phyloP scores from a whole-genome alignment of 2,888 invertebrate species.

The Callyntrura guangdongensis region DNA sequence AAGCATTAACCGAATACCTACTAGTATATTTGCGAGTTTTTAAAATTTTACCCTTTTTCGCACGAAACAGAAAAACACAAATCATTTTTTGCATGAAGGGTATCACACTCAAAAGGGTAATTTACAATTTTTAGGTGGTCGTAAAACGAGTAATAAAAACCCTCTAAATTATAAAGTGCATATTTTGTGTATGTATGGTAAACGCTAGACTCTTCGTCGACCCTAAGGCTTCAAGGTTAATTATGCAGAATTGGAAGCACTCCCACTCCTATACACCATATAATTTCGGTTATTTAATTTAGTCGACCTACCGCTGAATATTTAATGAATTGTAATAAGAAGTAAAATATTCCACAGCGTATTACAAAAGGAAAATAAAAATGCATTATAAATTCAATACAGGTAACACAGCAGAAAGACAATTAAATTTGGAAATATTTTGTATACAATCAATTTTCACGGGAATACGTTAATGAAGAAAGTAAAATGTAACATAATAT shows the following conservation, averaged over 20 bases:
- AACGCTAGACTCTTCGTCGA: not conserved
- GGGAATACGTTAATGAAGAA: too few species aligned
- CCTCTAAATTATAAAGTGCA: constrained; percentile 49
- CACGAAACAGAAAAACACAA: constrained; percentile 60
- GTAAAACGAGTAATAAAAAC: constrained; percentile 50
- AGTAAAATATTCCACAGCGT: not conserved
- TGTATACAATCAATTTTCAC: not conserved
- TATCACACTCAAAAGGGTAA: not conserved
- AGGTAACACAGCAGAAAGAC: not conserved
- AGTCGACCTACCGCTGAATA: not conserved
- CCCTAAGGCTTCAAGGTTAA: constrained; percentile 45
- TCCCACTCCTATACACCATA: constrained; percentile 35
- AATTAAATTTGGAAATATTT: not conserved
- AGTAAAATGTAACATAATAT: not conserved
- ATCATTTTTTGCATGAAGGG: constrained; percentile 51
- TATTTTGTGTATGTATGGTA: not conserved
- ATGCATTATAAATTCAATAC: not conserved
- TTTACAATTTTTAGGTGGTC: constrained; percentile 64
- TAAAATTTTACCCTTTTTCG: not conserved
- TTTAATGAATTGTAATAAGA: not conserved
- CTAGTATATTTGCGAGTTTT: constrained; percentile 24
- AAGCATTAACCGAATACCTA: not conserved
- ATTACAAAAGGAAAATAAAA: not conserved
- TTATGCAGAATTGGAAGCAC: constrained; percentile 4
- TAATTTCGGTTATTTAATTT: constrained; percentile 39